A percentile compares a stretch with the other conserved stretches of the same genome.
These are phyloP conservation scores for Philonicus albiceps DNA, from an alignment of 2,888 invertebrate genomes.

Conservation along the genomic window DNA sequence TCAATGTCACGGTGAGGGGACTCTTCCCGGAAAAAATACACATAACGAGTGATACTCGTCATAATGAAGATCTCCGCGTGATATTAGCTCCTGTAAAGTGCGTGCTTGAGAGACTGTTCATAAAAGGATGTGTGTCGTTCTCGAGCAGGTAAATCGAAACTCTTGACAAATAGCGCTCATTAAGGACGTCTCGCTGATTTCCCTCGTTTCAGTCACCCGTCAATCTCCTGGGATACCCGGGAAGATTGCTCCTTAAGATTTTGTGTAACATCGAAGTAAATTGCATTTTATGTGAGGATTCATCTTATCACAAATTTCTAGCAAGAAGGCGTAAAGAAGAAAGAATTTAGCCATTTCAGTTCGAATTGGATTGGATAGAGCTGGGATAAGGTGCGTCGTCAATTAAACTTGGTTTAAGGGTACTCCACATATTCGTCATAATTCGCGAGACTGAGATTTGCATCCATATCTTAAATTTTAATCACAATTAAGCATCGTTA, in stretches of 20 bases:
- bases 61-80: background rate
- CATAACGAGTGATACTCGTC: background rate
- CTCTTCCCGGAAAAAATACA: background rate
- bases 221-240: background rate
- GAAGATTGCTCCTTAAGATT: background rate
- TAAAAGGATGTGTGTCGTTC: background rate
- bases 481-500: constrained; percentile 40
- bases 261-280: background rate
- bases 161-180: background rate
- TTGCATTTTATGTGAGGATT: background rate
- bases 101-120: background rate
- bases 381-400: background rate
- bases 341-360: background rate
- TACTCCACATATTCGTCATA: constrained; percentile 34
- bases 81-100: background rate
- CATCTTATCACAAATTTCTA: background rate
- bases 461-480: constrained; percentile 29
- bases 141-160: background rate
- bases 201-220: background rate
- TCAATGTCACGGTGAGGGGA: background rate
- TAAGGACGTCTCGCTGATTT: background rate
- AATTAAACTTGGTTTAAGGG: background rate
- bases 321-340: background rate
- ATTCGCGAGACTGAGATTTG: constrained; percentile 19
- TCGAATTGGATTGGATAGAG: background rate